phyloP scores from a whole-genome alignment of 2,888 invertebrate genomes.

The Horisme vitalbata region DNA sequence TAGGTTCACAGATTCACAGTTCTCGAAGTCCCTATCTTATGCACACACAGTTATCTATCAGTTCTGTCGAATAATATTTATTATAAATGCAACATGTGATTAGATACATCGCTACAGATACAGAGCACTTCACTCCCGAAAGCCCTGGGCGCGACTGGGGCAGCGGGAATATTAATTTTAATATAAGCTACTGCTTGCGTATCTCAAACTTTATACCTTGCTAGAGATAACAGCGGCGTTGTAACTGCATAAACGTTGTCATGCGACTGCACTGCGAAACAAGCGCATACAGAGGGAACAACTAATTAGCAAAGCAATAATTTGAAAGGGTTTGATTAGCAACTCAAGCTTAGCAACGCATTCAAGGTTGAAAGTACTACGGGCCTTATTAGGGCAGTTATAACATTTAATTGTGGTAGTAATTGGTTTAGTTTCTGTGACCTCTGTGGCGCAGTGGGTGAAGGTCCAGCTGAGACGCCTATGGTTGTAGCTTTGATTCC shows the following conservation, averaged over 20 bases:
- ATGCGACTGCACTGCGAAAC: slow-evolving; percentile 30
- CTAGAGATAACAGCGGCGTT: slow-evolving; percentile 36
- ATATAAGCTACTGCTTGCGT: slow-evolving; percentile 68
- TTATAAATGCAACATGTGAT: slow-evolving; percentile 57
- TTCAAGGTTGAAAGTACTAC: slow-evolving; percentile 45
- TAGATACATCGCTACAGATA: slow-evolving; percentile 60
- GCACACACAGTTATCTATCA: slow-evolving; percentile 70
- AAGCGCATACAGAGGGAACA: slow-evolving; percentile 41
- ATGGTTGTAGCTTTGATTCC: too few species aligned
- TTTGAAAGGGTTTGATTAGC: slow-evolving; percentile 49
- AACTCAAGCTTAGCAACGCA: slow-evolving; percentile 40
- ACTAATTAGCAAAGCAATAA: slow-evolving; percentile 47
- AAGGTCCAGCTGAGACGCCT: too few species aligned
- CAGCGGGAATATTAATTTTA: slow-evolving; percentile 78
- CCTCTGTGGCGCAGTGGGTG: too few species aligned
- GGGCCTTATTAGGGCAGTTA: slow-evolving; percentile 32
- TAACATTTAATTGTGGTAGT: not conserved
- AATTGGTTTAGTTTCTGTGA: too few species aligned
- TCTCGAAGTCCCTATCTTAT: slow-evolving; percentile 60
- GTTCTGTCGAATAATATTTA: slow-evolving; percentile 55
- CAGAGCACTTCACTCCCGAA: slow-evolving; percentile 62
- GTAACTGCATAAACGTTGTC: slow-evolving; percentile 11
- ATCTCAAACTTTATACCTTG: slow-evolving; percentile 61
- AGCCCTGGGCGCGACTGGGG: slow-evolving; percentile 74
- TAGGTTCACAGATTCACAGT: slow-evolving; percentile 44